Base-by-base conservation (phyloP, 2,113 vertebrate genomes). In the Lates calcarifer region DNA sequence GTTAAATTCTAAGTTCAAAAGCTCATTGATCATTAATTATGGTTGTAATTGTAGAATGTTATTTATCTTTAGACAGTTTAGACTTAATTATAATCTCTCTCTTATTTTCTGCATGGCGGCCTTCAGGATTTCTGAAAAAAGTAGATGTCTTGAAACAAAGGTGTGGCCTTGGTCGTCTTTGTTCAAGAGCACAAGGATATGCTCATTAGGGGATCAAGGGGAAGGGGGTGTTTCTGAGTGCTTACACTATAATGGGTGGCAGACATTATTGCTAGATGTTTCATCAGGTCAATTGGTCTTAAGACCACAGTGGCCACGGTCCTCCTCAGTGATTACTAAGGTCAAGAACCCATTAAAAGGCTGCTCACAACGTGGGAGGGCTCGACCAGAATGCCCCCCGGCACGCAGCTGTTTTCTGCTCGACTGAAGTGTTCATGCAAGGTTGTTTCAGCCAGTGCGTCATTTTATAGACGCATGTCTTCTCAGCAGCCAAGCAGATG, bases 341-440 rank as follows among this genome's bases (percentile, higher is more conserved):
- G 87, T 92, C 88, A 86, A 87, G 76, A 90, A 82, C 84, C 85
- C 77, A 91, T 91, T 91, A 81, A 86, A 84, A 69, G 18, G 64
- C 76, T 76, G 37, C 82, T 73, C 51, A 58, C 56, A 45, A 58
- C 64, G 60, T 76, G 68, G 66, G 57, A 74, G 73, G 53, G 39
- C 43, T 74, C 37, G 68, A 13, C 53, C 74, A 85, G 62, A 75
- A 84, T 49, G 33, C n/a, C 83, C 65, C 11, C 47, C 9, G 26
- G 82, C 68, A 39, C 68, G 47, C 56, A 45, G 51, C 69, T 74
- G 80, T 74, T 74, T 80, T 55, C 47, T 57, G 41, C 63, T 85
- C 37, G 68, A 84, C 70, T 78, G 64, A 73, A 66, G 41, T 75
- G 75, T 35, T n/a, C 29, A 72, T 67, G 33, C 74, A 67, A 66